Conservation (phyloP, 2,888 invertebrate species). For the Mactromeris polynyma region DNA sequence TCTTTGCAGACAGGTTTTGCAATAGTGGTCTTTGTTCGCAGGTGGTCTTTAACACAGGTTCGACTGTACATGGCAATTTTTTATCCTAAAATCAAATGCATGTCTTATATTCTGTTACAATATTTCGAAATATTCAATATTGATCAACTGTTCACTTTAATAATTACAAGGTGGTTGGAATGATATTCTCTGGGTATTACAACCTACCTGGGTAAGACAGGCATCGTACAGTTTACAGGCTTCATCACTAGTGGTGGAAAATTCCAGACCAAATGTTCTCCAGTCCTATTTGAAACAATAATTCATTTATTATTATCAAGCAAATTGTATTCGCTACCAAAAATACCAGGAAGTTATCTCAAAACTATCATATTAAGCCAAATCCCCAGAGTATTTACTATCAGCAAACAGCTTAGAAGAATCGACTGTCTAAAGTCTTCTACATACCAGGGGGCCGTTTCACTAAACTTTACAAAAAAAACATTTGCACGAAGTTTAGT, state of each 20-base stretch:
- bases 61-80: too few relatives aligned
- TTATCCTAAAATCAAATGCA: too few relatives aligned
- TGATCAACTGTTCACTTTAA: too few relatives aligned
- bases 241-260: conserved; percentile 86
- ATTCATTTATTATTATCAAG: not conserved
- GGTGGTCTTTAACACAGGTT: too few relatives aligned
- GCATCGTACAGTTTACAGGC: conserved; percentile 88
- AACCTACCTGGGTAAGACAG: conserved; percentile 87
- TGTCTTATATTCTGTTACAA: too few relatives aligned
- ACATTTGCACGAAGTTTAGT: too few relatives aligned
- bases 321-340: not conserved
- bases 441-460: too few relatives aligned
- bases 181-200: too few relatives aligned
- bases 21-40: too few relatives aligned
- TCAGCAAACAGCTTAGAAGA: not conserved
- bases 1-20: too few relatives aligned
- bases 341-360: not conserved
- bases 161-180: too few relatives aligned
- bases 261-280: conserved; percentile 78
- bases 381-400: not conserved
- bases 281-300: conserved; percentile 78
- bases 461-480: not conserved
- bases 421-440: not conserved
- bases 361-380: not conserved
- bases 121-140: too few relatives aligned